Percentiles rank a stretch among this genome's conserved stretches.
phyloP scores from a whole-genome alignment of 2,113 vertebrate species.

The Astur gentilis region DNA sequence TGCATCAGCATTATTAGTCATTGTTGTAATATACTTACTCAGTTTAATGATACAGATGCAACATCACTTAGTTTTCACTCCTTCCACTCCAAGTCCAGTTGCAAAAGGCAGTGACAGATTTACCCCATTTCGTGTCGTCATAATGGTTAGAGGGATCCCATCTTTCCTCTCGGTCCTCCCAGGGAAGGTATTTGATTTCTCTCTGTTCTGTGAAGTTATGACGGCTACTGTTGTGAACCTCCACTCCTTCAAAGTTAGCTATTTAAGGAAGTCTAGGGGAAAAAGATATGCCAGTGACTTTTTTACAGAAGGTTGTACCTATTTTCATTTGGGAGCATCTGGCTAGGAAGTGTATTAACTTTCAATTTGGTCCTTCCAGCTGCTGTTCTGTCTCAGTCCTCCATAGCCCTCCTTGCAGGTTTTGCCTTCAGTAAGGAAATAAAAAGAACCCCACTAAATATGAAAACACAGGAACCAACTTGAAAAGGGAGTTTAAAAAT shows the following conservation, averaged over 20 bases:
- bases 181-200: not conserved
- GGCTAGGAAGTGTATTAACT: not conserved
- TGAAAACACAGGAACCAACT: not conserved
- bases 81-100: not conserved
- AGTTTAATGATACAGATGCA: not conserved
- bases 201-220: not conserved
- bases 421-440: not conserved
- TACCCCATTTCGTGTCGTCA: not conserved
- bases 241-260: not conserved
- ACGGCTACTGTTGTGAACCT: not conserved
- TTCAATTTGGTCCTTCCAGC: not conserved
- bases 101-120: not conserved
- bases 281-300: accelerated
- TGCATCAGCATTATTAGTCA: not conserved
- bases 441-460: not conserved
- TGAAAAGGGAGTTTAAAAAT: not conserved
- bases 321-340: not conserved
- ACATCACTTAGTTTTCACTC: not conserved
- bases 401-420: not conserved
- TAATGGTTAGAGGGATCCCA: not conserved
- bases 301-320: not conserved
- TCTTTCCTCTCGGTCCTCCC: not conserved
- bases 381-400: not conserved
- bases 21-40: not conserved
- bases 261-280: not conserved